phyloP scores from a whole-genome alignment of 2,113 vertebrate species.

The Thamnaconus septentrionalis region DNA sequence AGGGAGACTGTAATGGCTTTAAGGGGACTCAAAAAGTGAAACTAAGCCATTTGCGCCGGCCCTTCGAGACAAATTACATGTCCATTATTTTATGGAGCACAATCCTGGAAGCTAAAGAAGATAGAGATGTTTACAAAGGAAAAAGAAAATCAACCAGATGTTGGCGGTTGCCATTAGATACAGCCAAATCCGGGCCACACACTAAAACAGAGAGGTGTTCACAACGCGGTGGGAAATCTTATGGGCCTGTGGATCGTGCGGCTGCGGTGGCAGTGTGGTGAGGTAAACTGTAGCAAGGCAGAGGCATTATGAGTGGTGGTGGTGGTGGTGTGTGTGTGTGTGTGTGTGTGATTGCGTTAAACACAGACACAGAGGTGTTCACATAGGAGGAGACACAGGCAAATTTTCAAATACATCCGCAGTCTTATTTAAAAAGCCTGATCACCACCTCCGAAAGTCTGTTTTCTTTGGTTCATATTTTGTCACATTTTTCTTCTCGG shows the following conservation, averaged over 20 bases:
- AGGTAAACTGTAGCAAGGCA: slow-evolving; percentile 26
- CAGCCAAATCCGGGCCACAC: slow-evolving; percentile 24
- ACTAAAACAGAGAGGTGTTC: slow-evolving; percentile 45
- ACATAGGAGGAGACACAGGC: not conserved
- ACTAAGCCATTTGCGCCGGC: slow-evolving; percentile 7
- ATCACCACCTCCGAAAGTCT: slow-evolving; percentile 33
- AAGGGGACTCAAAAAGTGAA: slow-evolving; percentile 33
- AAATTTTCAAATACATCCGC: not conserved
- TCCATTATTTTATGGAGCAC: slow-evolving; percentile 12
- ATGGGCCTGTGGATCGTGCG: slow-evolving; percentile 37
- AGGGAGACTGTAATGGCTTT: slow-evolving; percentile 16
- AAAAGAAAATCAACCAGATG: slow-evolving; percentile 28
- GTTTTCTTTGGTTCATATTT: slow-evolving; percentile 39
- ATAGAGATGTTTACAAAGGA: slow-evolving; percentile 16
- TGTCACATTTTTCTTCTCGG: slow-evolving; percentile 30
- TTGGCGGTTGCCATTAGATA: slow-evolving; percentile 11
- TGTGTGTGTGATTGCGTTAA: not conserved
- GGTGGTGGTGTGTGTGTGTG: slow-evolving; percentile 4
- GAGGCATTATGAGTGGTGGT: slow-evolving; percentile 22
- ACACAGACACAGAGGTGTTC: not conserved
- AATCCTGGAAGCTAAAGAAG: slow-evolving; percentile 10
- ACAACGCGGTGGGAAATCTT: slow-evolving; percentile 35
- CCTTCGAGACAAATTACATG: slow-evolving; percentile 6
- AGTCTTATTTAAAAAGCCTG: slow-evolving; percentile 22
- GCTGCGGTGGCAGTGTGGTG: slow-evolving; percentile 29